Evolutionary conservation across 2,797 vertebrate genomes (phyloP).

Genomic region (Falco peregrinus): DNA sequence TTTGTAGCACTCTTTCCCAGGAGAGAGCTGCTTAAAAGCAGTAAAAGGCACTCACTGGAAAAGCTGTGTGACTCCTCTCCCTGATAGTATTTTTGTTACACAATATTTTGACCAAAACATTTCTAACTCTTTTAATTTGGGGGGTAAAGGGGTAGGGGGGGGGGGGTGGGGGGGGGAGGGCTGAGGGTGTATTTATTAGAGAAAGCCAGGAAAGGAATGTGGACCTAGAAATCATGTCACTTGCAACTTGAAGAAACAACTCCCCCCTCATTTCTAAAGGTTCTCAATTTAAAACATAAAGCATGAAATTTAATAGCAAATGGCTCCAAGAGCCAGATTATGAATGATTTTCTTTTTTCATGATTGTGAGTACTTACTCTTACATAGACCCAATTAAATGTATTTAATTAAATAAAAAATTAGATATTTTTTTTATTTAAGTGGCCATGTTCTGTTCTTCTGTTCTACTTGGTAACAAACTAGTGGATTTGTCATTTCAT

Average conservation of each 20-base stretch:
- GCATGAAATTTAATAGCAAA: not conserved
- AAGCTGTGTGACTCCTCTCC: not conserved
- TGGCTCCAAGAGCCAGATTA: not conserved
- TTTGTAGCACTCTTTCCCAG: not conserved
- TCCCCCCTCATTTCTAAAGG: not conserved
- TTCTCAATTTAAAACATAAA: not conserved
- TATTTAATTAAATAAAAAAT: too few relatives aligned
- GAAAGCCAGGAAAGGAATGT: not conserved
- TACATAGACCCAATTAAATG: not conserved
- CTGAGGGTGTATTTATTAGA: not conserved
- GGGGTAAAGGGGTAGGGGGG: too few relatives aligned
- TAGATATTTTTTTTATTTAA: not conserved
- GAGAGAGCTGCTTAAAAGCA: not conserved
- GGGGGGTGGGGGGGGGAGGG: too few relatives aligned
- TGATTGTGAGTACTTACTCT: not conserved
- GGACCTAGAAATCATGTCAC: not conserved
- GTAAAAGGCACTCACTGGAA: constrained; percentile 1
- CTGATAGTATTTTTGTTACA: not conserved
- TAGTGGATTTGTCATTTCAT: not conserved
- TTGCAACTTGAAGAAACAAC: not conserved
- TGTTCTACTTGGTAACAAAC: not conserved
- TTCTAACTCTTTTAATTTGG: not conserved
- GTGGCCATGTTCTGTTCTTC: not conserved
- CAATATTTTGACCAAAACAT: not conserved
- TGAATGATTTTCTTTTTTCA: not conserved